These are phyloP conservation scores for Zaprionus vittiger DNA, from an alignment of 1,140 invertebrate genomes.

Conservation along the genomic window DNA sequence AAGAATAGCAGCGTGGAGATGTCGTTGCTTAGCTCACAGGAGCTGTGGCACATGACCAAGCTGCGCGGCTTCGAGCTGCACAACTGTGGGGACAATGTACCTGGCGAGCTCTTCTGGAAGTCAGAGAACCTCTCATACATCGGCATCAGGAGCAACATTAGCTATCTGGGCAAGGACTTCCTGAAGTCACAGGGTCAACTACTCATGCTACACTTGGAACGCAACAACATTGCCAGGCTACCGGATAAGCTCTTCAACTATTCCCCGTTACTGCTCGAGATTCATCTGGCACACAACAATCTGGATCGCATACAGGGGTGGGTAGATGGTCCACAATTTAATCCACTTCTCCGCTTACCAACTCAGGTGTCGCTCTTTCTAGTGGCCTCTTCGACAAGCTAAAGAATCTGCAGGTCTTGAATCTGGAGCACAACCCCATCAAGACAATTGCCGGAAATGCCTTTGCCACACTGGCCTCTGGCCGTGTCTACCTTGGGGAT, in stretches of 20 bases:
- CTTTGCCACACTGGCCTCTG: conserved; percentile 49
- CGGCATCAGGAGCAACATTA: conserved; percentile 68
- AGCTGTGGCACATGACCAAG: conserved; percentile 67
- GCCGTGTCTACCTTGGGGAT: conserved; percentile 67
- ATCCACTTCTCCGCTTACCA: not conserved
- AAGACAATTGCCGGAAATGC: conserved; percentile 66
- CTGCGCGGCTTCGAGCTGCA: conserved; percentile 63
- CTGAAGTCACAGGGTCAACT: conserved; percentile 58
- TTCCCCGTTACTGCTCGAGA: conserved; percentile 56
- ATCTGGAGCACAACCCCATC: conserved; percentile 72
- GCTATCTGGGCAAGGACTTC: conserved; percentile 65
- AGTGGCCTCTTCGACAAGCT: conserved; percentile 69
- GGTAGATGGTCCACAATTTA: not conserved
- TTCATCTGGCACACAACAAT: conserved; percentile 66
- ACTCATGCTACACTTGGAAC: conserved; percentile 51
- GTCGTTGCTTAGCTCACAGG: conserved; percentile 62
- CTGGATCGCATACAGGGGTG: conserved; percentile 70
- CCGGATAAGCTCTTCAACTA: conserved; percentile 63
- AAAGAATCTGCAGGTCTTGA: conserved; percentile 59
- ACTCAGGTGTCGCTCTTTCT: not conserved
- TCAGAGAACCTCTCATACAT: conserved; percentile 63
- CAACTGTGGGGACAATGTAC: conserved; percentile 70
- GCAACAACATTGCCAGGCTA: conserved; percentile 65
- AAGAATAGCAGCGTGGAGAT: conserved; percentile 72
- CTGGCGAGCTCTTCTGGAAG: conserved; percentile 69